phyloP scores from a whole-genome alignment of 2,113 vertebrate species.

The Protobothrops mucrosquamatus region DNA sequence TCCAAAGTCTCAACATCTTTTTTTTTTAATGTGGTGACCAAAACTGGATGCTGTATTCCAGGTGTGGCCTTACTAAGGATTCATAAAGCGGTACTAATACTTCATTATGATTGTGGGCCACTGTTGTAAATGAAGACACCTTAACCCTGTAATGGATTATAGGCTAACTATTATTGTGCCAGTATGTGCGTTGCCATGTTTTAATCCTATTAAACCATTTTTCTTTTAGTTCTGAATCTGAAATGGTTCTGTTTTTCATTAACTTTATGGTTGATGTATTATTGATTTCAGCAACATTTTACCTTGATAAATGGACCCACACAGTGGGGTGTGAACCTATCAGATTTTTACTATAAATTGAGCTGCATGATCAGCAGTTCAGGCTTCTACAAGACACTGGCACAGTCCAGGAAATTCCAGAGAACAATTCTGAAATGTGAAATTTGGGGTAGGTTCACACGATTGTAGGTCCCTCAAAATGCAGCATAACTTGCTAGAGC shows the following conservation, averaged over 20 bases:
- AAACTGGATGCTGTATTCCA: background rate
- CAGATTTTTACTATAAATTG: background rate
- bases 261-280: background rate
- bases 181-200: background rate
- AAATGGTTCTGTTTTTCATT: background rate
- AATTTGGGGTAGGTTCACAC: background rate
- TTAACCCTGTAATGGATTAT: background rate
- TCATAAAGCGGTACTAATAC: background rate
- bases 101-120: background rate
- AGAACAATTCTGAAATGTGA: background rate
- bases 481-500: background rate
- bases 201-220: background rate
- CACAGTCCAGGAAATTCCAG: constrained; percentile 6
- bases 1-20: background rate
- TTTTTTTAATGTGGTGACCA: background rate
- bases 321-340: background rate
- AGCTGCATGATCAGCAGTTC: background rate
- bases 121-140: background rate
- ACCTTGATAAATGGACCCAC: background rate
- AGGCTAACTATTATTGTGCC: background rate
- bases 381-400: background rate
- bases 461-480: background rate
- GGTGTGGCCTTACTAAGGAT: background rate
- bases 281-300: background rate
- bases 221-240: background rate